Evolutionary conservation across 92 coral and sea anemone species (phyloP), one percentile per base, ranked within the genome.

Genomic region (Phymanthus crucifer): DNA sequence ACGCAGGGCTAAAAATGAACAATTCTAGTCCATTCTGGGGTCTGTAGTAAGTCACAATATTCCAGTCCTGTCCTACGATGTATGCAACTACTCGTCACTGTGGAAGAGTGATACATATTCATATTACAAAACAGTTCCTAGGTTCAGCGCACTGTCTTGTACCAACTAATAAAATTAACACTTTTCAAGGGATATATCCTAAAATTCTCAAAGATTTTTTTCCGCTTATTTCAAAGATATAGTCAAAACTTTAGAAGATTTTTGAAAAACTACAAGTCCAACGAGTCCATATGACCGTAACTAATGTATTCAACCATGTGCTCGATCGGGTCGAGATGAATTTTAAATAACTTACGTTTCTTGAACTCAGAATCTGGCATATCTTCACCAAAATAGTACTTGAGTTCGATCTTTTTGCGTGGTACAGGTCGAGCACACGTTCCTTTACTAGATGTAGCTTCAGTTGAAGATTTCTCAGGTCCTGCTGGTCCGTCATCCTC

Each of bases 371-470:
- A 87, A 78, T 94, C 97, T 23, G 98, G 94, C 83, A 94, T 85
- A 87, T 94, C 98, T 65, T 94, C 98, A 31, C 98, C 98, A 82
- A 92, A 94, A 84, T 92, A 92, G 75, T 94, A 94, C 85, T 94
- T 94, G 33, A 94, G 85, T 75, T 94, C 98, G 85, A 94, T 92
- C 47, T 89, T 89, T 85, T 94, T 94, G 73, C 98, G 95, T 35
- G 90, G 89, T 78, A 90, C 85, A 19, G 91, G 97, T 52, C 87
- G 78, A 14, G 97, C 83, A 17, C 87, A 81, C 2, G 93, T 89
- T 48, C 97, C 97, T 73, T 81, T 87, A 72, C 82, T 83, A 40
- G 91, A 54, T 11, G 8, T 54, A 1, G 64, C 14, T 29, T 54
- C 64, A 11, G 64, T 21, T 1, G 64, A 54, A 7, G 64, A 21